Evolutionary conservation across 2,888 invertebrate genomes (phyloP).

Genomic region (Apotomis turbidana): DNA sequence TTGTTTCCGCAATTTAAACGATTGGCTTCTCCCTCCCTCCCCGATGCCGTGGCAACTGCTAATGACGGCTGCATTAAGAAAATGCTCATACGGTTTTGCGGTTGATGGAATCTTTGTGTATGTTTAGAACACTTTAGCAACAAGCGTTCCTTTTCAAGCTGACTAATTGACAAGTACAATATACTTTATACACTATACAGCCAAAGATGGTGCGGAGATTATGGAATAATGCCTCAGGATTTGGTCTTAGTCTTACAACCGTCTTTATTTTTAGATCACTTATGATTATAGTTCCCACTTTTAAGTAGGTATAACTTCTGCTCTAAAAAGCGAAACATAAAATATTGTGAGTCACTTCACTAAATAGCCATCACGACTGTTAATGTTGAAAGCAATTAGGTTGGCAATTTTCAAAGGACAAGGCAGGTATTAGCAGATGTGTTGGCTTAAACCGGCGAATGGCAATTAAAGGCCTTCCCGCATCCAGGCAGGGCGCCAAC

Average conservation of each 20-base stretch:
- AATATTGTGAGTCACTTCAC: conserved; percentile 1
- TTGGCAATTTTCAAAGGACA: conserved; percentile 27
- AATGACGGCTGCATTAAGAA: conserved; percentile 45
- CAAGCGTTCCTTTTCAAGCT: conserved; percentile 28
- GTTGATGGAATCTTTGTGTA: conserved; percentile 28
- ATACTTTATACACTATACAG: background rate
- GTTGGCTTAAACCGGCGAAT: conserved; percentile 45
- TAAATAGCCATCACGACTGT: conserved; percentile 10
- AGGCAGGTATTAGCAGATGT: conserved; percentile 51
- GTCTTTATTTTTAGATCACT: conserved; percentile 2
- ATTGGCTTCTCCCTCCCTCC: conserved; percentile 53
- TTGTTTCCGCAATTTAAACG: conserved; percentile 65
- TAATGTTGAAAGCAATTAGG: conserved; percentile 19
- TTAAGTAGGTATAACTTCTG: conserved; percentile 1
- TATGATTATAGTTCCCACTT: background rate
- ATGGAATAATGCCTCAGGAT: conserved; percentile 26
- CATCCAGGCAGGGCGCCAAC: conserved; percentile 63
- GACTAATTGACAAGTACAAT: conserved; percentile 32
- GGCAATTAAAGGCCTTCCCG: conserved; percentile 56
- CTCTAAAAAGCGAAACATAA: conserved; percentile 5
- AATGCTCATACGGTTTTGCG: conserved; percentile 43
- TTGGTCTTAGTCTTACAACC: conserved; percentile 5
- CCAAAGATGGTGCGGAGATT: conserved; percentile 29
- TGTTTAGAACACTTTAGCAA: conserved; percentile 26
- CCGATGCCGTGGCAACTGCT: conserved; percentile 31